Conservation (phyloP, 1,140 invertebrate genomes). For the Drosophila sproati region DNA sequence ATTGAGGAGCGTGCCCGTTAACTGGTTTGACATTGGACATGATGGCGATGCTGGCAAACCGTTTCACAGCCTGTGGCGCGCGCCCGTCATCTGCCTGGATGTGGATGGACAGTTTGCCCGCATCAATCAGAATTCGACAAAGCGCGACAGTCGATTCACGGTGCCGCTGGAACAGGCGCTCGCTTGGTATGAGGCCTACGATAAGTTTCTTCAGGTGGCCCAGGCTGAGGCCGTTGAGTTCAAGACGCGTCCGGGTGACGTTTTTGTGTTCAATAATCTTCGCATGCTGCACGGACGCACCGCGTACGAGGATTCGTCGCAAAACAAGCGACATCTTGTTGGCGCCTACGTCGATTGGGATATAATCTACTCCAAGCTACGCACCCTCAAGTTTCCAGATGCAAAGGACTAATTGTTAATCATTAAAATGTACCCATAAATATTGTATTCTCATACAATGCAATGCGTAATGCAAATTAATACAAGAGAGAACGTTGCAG, state of each 20-base stretch:
- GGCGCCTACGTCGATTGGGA: conserved; percentile 91
- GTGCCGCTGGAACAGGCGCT: conserved; percentile 86
- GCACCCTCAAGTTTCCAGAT: conserved; percentile 76
- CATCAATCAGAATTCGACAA: conserved; percentile 88
- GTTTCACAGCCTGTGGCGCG: conserved; percentile 87
- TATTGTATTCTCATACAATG: too few species aligned
- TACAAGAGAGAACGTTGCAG: too few species aligned
- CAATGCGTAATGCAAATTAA: too few species aligned
- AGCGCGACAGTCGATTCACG: conserved; percentile 88
- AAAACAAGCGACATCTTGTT: conserved; percentile 87
- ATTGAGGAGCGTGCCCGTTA: conserved; percentile 86
- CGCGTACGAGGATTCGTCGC: conserved; percentile 86
- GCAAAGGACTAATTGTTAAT: conserved; percentile 30
- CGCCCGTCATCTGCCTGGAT: conserved; percentile 87
- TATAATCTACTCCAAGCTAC: conserved; percentile 88
- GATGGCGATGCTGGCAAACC: conserved; percentile 85
- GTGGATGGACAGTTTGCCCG: conserved; percentile 85
- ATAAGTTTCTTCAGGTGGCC: conserved; percentile 85
- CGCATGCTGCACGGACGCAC: conserved; percentile 88
- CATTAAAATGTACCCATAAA: not conserved
- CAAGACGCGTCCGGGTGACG: conserved; percentile 87
- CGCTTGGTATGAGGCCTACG: conserved; percentile 88
- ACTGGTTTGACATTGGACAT: conserved; percentile 88
- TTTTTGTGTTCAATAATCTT: conserved; percentile 89
- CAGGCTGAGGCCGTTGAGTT: conserved; percentile 86